Percentiles rank a stretch among this genome's conserved stretches.
These are phyloP conservation scores for Channa argus DNA, from an alignment of 2,113 vertebrate species.

Conservation along the genomic window DNA sequence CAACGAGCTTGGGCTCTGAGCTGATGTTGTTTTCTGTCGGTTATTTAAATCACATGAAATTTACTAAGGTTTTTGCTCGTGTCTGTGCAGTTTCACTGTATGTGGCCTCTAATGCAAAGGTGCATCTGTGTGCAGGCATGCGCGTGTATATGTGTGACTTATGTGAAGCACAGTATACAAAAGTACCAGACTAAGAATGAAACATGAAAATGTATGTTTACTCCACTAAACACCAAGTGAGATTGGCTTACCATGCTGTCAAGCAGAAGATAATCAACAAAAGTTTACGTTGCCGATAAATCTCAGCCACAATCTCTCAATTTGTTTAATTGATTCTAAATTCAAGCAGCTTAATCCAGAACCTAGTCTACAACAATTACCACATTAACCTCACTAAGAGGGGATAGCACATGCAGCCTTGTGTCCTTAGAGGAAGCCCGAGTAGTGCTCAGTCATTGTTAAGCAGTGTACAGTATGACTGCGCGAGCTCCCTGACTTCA, in stretches of 20 bases:
- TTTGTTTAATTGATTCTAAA: constrained; percentile 75
- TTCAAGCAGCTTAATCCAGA: constrained; percentile 68
- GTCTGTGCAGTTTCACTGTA: background rate
- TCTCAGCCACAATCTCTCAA: constrained; percentile 39
- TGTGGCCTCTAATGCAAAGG: constrained; percentile 7
- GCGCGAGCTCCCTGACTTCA: constrained; percentile 48
- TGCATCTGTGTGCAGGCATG: constrained; percentile 3
- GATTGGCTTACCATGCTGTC: constrained; percentile 50
- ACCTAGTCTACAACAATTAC: constrained; percentile 56
- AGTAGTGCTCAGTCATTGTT: constrained; percentile 50
- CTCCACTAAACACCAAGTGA: constrained; percentile 37
- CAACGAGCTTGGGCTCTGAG: background rate
- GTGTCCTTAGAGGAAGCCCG: constrained; percentile 52
- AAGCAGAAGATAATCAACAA: constrained; percentile 47
- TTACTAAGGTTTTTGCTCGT: constrained; percentile 1
- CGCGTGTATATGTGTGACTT: background rate
- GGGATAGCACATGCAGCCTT: constrained; percentile 34
- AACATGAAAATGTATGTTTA: constrained; percentile 33
- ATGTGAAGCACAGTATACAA: constrained; percentile 7
- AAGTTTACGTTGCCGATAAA: constrained; percentile 45
- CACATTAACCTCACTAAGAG: constrained; percentile 56
- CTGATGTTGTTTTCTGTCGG: constrained; percentile 24
- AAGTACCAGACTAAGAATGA: constrained; percentile 23
- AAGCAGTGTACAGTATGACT: constrained; percentile 50
- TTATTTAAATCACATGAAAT: constrained; percentile 20